Conservation (phyloP, 2,888 invertebrate genomes). For the Drosophila rubida region DNA sequence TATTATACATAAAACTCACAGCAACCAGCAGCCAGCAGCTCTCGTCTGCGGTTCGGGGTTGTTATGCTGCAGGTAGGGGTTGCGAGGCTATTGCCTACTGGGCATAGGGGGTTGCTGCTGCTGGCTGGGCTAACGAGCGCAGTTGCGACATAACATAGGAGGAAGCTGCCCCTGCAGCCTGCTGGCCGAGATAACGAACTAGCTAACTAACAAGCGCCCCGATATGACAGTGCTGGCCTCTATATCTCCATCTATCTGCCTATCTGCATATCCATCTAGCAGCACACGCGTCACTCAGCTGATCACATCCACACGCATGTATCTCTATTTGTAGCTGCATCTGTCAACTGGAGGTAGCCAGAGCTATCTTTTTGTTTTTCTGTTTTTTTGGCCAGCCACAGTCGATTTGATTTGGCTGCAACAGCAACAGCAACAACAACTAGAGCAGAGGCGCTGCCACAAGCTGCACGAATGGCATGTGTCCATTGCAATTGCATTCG, state of each 20-base stretch:
- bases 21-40: conserved; percentile 1
- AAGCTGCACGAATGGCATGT: conserved; percentile 15
- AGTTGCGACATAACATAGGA: neutral
- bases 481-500: conserved; percentile 13
- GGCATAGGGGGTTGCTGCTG: conserved; percentile 3
- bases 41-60: conserved; percentile 7
- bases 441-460: no score
- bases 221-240: conserved; percentile 51
- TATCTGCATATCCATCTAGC: neutral
- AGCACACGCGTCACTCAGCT: neutral
- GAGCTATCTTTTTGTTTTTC: conserved; percentile 18
- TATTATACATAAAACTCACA: conserved; percentile 62
- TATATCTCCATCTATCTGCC: neutral
- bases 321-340: conserved; percentile 8
- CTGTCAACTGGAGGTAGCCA: conserved; percentile 10
- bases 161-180: neutral
- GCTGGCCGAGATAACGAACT: conserved; percentile 68
- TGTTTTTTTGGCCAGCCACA: neutral
- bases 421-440: no score
- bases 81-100: conserved; percentile 4
- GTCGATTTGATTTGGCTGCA: neutral
- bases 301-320: neutral
- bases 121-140: neutral
- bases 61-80: neutral
- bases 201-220: conserved; percentile 65